Evolutionary conservation across 2,113 vertebrate species (phyloP).

Genomic region (Suncus etruscus): DNA sequence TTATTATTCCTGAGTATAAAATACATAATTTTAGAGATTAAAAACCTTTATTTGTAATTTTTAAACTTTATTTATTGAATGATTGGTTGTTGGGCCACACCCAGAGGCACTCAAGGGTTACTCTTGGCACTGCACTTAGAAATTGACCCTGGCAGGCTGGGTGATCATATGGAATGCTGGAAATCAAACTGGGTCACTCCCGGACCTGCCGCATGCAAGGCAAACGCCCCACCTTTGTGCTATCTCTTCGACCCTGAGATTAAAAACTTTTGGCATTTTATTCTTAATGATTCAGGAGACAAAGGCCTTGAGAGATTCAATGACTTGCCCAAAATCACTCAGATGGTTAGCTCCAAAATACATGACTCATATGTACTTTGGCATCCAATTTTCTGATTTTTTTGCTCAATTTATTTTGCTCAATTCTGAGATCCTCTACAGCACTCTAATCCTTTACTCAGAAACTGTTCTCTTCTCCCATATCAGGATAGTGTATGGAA

Average conservation of each 20-base stretch:
- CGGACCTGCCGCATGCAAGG: too few species aligned
- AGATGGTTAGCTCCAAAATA: neutral
- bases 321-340: neutral
- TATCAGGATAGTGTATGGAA: neutral
- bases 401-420: neutral
- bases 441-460: neutral
- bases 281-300: neutral
- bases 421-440: neutral
- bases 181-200: too few species aligned
- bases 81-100: too few species aligned
- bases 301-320: neutral
- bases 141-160: too few species aligned
- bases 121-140: too few species aligned
- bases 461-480: slow-evolving; percentile 17
- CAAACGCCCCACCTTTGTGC: too few species aligned
- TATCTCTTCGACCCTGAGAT: neutral
- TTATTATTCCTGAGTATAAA: neutral
- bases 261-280: neutral
- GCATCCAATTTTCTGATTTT: neutral
- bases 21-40: slow-evolving; percentile 27
- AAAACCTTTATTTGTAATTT: neutral
- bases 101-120: too few species aligned
- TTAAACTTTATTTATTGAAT: too few species aligned
- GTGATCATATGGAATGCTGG: too few species aligned
- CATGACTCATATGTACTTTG: neutral